Percentiles rank a stretch among this genome's conserved stretches.
Conservation (phyloP, 2,113 vertebrate species). For the Siphamia tubifer region DNA sequence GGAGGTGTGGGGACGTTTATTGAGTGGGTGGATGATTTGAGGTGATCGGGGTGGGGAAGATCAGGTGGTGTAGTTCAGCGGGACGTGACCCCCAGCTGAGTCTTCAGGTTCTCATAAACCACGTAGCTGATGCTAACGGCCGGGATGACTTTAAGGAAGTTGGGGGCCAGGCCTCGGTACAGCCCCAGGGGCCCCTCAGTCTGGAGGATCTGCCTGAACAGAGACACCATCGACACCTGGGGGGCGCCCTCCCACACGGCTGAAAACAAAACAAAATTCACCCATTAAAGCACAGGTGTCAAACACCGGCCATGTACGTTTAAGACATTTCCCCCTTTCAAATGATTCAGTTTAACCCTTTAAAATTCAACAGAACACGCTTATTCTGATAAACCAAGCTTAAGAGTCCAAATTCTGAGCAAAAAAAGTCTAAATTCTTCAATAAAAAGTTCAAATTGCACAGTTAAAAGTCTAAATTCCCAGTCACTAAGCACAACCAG, state of each 20-base stretch:
- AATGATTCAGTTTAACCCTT: too few relatives aligned
- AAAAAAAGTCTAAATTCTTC: too few relatives aligned
- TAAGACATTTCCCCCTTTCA: too few relatives aligned
- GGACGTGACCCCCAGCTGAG: constrained; percentile 90
- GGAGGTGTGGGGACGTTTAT: not conserved
- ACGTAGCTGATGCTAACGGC: constrained; percentile 99
- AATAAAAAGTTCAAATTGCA: too few relatives aligned
- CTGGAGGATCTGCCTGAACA: constrained; percentile 92
- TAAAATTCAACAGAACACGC: too few relatives aligned
- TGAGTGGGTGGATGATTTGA: not conserved
- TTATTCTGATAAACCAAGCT: too few relatives aligned
- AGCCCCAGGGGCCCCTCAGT: constrained; percentile 91
- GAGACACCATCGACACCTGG: constrained; percentile 85
- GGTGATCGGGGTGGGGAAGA: not conserved
- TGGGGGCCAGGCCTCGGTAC: constrained; percentile 93
- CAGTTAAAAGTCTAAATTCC: too few relatives aligned
- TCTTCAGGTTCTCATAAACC: constrained; percentile 94
- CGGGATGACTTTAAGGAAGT: constrained; percentile 98
- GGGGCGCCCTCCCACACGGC: constrained; percentile 82
- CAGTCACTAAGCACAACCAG: too few relatives aligned
- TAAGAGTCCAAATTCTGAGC: too few relatives aligned
- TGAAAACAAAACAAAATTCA: constrained; percentile 46
- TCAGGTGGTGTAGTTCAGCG: constrained; percentile 76
- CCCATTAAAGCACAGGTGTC: too few relatives aligned
- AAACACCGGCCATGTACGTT: too few relatives aligned